Evolutionary conservation across 2,888 invertebrate genomes (phyloP).

Genomic region (Chymomyza caudatula): DNA sequence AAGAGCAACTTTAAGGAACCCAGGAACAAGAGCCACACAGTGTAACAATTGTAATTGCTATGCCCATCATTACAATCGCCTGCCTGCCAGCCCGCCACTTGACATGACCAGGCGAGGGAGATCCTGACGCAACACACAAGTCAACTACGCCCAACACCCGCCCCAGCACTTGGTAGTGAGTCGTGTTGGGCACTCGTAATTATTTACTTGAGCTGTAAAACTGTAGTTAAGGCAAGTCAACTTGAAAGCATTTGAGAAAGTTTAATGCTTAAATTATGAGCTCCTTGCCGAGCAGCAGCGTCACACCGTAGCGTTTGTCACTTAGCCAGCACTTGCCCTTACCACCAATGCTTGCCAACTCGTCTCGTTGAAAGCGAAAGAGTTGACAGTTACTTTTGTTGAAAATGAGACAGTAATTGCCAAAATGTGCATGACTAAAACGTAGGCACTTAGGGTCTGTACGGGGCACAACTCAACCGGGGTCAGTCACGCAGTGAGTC

Average conservation of each 20-base stretch:
- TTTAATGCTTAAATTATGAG: slow-evolving; percentile 73
- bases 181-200: slow-evolving; percentile 41
- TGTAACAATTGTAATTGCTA: slow-evolving; percentile 59
- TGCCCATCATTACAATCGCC: slow-evolving; percentile 67
- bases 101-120: slow-evolving; percentile 28
- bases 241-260: slow-evolving; percentile 72
- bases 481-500: neutral
- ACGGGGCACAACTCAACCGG: slow-evolving; percentile 28
- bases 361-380: slow-evolving; percentile 31
- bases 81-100: slow-evolving; percentile 11
- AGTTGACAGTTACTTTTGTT: slow-evolving; percentile 66
- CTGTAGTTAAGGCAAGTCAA: slow-evolving; percentile 74
- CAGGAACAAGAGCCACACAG: neutral
- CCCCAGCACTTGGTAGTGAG: neutral
- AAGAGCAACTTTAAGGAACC: neutral
- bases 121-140: neutral
- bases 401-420: slow-evolving; percentile 68
- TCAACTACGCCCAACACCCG: neutral
- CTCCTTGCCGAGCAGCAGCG: slow-evolving; percentile 26
- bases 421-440: slow-evolving; percentile 56
- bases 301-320: neutral
- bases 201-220: slow-evolving; percentile 73
- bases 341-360: neutral
- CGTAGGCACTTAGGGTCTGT: slow-evolving; percentile 22
- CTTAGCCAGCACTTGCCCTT: neutral